Percentiles rank a stretch among this genome's conserved stretches.
Evolutionary conservation across 2,113 vertebrate genomes (phyloP).

Genomic region (Pungitius pungitius): DNA sequence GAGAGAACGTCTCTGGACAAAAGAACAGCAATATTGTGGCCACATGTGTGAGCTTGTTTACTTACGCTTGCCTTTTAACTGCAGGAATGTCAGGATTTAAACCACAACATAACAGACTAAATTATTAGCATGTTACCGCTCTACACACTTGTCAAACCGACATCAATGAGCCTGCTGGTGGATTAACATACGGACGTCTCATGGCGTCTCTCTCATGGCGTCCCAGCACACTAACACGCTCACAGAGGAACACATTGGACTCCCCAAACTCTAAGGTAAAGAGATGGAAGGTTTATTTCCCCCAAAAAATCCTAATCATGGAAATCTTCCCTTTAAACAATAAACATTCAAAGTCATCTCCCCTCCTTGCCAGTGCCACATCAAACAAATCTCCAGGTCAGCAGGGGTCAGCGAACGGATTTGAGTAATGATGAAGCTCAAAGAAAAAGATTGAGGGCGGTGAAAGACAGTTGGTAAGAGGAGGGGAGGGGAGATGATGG

Average conservation of each 20-base stretch:
- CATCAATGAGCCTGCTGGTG: constrained; percentile 23
- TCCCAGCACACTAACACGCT: constrained; percentile 49
- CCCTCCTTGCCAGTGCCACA: constrained; percentile 66
- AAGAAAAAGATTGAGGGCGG: constrained; percentile 59
- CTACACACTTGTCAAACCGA: constrained; percentile 32
- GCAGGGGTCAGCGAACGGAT: constrained; percentile 70
- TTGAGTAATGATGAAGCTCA: constrained; percentile 73
- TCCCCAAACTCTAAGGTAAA: constrained; percentile 54
- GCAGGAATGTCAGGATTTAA: constrained; percentile 74
- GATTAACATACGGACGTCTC: constrained; percentile 23
- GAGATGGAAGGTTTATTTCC: constrained; percentile 67
- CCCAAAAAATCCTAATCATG: constrained; percentile 70
- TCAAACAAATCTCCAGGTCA: constrained; percentile 73
- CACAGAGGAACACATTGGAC: constrained; percentile 38
- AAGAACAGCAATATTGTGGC: constrained; percentile 68
- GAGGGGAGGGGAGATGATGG: constrained; percentile 48
- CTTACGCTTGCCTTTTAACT: constrained; percentile 71
- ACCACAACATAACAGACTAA: constrained; percentile 70
- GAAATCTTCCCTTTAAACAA: constrained; percentile 73
- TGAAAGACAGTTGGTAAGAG: constrained; percentile 62
- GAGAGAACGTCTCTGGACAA: constrained; percentile 50
- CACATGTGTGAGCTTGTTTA: constrained; percentile 79
- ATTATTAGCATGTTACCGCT: constrained; percentile 72
- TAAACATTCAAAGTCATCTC: constrained; percentile 69
- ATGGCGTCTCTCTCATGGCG: constrained; percentile 44